Evolutionary conservation across 2,797 vertebrate genomes (phyloP).

Genomic region (Diglossa cyanea): DNA sequence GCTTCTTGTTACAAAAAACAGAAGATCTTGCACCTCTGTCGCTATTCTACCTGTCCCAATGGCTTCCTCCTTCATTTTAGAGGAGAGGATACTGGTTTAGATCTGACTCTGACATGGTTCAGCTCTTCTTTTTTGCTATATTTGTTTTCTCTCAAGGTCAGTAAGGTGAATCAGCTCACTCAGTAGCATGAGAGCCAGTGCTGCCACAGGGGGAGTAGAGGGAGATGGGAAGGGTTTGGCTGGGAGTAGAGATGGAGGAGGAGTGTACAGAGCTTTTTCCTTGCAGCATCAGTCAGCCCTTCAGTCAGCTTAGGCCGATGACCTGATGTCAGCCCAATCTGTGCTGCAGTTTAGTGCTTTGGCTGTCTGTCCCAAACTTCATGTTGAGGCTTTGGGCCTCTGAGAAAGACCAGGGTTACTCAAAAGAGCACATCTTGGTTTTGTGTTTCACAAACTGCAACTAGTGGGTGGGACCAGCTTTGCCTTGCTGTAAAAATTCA

Average conservation of each 20-base stretch:
- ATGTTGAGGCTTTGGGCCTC: background rate
- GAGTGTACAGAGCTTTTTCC: background rate
- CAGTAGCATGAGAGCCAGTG: background rate
- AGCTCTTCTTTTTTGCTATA: background rate
- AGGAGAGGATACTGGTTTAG: background rate
- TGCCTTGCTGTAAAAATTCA: background rate
- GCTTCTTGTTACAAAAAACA: background rate
- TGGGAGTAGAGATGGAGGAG: background rate
- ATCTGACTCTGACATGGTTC: background rate
- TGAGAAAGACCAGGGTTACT: background rate
- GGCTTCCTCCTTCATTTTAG: background rate
- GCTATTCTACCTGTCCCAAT: background rate
- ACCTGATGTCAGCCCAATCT: rapidly evolving
- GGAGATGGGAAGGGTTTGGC: background rate
- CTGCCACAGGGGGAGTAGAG: background rate
- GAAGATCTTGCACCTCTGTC: background rate
- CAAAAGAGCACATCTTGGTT: background rate
- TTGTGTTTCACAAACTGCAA: background rate
- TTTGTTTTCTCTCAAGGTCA: background rate
- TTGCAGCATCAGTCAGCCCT: background rate
- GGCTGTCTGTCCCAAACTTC: background rate
- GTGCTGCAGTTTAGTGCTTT: background rate
- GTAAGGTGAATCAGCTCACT: background rate
- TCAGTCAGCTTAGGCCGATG: background rate
- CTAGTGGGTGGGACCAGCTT: background rate